phyloP scores from a whole-genome alignment of 2,888 invertebrate genomes.

The Dascillus cervinus region DNA sequence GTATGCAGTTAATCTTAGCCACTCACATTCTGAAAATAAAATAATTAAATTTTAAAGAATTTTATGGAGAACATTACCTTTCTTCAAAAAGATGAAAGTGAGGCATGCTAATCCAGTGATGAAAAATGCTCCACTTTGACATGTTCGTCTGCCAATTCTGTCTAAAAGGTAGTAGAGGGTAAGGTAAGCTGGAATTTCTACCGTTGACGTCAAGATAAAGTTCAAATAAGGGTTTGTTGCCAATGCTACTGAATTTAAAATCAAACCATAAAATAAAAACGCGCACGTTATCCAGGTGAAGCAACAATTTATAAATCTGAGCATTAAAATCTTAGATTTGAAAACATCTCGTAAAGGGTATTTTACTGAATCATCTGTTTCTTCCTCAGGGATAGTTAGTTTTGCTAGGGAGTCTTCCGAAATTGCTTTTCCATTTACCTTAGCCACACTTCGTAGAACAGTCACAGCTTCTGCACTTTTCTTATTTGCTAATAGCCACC shows the following conservation, averaged over 20 bases:
- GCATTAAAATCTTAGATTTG: constrained; percentile 46
- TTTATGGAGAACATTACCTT: constrained; percentile 44
- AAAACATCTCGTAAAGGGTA: constrained; percentile 39
- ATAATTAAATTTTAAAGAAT: no score
- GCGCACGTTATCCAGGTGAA: constrained; percentile 75
- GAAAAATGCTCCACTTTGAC: constrained; percentile 54
- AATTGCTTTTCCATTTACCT: constrained; percentile 47
- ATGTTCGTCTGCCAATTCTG: constrained; percentile 55
- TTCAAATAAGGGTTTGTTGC: constrained; percentile 70
- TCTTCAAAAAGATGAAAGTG: constrained; percentile 50
- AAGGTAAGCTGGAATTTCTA: constrained; percentile 69
- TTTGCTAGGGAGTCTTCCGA: constrained; percentile 32
- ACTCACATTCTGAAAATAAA: constrained; percentile 46
- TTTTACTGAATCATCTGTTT: constrained; percentile 7
- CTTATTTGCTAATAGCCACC: constrained; percentile 66
- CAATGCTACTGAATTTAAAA: constrained; percentile 66
- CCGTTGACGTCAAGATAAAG: constrained; percentile 59
- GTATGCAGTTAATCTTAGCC: constrained; percentile 47
- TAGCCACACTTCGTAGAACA: constrained; percentile 54
- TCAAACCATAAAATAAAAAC: constrained; percentile 73
- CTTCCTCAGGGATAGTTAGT: constrained; percentile 16
- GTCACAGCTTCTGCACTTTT: constrained; percentile 48
- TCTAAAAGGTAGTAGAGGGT: constrained; percentile 56
- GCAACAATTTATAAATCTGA: constrained; percentile 57
- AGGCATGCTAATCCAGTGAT: constrained; percentile 55